Conservation (phyloP, 2,113 vertebrate species). For the Scartelaos histophorus region DNA sequence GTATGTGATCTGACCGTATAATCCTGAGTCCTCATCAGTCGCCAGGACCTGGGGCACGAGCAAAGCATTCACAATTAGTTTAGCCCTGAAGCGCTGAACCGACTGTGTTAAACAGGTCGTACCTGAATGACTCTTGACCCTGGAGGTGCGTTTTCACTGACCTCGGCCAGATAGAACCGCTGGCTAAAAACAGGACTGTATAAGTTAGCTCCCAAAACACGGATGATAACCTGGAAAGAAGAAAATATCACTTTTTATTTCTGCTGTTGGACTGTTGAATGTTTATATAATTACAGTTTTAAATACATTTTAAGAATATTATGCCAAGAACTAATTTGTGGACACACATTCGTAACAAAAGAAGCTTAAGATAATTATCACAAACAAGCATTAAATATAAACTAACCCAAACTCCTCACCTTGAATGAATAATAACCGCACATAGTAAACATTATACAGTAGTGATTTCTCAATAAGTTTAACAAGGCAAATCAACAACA, state of each 20-base stretch:
- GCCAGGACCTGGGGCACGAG: conserved; percentile 76
- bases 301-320: too few species aligned
- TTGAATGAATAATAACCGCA: too few species aligned
- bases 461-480: neutral
- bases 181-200: conserved; percentile 94
- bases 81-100: neutral
- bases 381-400: neutral
- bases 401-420: too few species aligned
- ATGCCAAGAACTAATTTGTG: too few species aligned
- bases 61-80: neutral
- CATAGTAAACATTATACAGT: neutral
- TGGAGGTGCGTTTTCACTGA: conserved; percentile 85
- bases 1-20: conserved; percentile 89
- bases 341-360: too few species aligned
- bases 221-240: conserved; percentile 80
- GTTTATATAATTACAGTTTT: too few species aligned
- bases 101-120: neutral
- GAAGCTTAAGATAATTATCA: neutral
- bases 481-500: neutral
- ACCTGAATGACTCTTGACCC: conserved; percentile 86
- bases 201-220: conserved; percentile 90
- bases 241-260: neutral
- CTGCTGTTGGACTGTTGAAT: neutral
- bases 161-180: conserved; percentile 88
- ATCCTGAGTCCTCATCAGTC: conserved; percentile 89